These are phyloP conservation scores for Eupristina koningsbergeri DNA, from an alignment of 1,140 invertebrate genomes.

Conservation along the genomic window DNA sequence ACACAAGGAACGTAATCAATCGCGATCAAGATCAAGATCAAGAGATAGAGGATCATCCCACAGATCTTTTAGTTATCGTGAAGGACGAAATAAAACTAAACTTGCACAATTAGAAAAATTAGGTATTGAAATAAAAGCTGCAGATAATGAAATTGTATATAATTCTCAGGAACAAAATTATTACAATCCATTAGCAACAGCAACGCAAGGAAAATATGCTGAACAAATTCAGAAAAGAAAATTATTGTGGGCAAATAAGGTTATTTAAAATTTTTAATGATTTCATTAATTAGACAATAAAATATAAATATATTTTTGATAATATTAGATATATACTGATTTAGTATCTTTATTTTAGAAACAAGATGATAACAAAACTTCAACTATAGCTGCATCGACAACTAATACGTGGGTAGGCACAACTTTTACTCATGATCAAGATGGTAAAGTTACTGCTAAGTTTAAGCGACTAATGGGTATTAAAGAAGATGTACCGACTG, in stretches of 20 bases:
- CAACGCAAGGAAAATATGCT: conserved; percentile 87
- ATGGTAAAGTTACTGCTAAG: conserved; percentile 93
- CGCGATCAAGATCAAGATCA: conserved; percentile 59
- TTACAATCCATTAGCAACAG: conserved; percentile 86
- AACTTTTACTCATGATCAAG: conserved; percentile 89
- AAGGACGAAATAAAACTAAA: conserved; percentile 71
- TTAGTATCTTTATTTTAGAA: conserved; percentile 57
- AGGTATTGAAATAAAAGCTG: conserved; percentile 70
- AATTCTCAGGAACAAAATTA: conserved; percentile 77
- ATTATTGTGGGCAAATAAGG: conserved; percentile 88
- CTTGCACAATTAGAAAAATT: conserved; percentile 72
- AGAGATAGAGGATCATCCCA: conserved; percentile 62
- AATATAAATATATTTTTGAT: no score
- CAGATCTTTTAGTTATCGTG: conserved; percentile 65
- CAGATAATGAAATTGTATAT: conserved; percentile 56
- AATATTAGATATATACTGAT: conserved; percentile 30
- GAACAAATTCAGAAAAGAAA: conserved; percentile 93
- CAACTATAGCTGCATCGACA: conserved; percentile 65
- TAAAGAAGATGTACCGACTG: conserved; percentile 76
- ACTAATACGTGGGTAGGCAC: conserved; percentile 86
- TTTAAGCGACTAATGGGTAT: conserved; percentile 97
- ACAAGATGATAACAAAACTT: conserved; percentile 62
- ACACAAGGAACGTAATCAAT: conserved; percentile 60
- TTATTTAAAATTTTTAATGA: conserved; percentile 45
- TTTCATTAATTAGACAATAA: background rate